phyloP scores from a whole-genome alignment of 1,140 invertebrate genomes.

The Philopotamus ludificatus region DNA sequence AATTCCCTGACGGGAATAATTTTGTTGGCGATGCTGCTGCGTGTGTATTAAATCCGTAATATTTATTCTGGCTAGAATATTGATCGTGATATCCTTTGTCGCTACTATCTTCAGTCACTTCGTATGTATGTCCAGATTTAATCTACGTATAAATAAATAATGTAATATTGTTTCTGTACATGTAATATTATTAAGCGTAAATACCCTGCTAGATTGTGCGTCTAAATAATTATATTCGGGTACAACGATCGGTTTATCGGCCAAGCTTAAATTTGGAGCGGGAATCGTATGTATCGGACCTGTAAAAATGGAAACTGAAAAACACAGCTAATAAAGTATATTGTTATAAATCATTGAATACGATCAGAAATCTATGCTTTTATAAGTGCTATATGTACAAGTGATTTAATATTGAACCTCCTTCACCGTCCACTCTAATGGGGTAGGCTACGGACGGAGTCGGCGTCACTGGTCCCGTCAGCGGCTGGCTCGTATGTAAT shows the following conservation, averaged over 20 bases:
- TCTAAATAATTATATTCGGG: constrained; percentile 33
- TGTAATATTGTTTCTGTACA: too few relatives aligned
- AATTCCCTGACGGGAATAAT: constrained; percentile 43
- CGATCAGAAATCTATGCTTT: not conserved
- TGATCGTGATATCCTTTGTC: constrained; percentile 47
- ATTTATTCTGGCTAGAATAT: constrained; percentile 48
- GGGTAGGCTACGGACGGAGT: constrained; percentile 23
- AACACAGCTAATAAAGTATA: not conserved
- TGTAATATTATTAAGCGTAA: too few relatives aligned
- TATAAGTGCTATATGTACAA: constrained; percentile 22
- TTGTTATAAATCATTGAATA: not conserved
- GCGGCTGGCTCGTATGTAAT: constrained; percentile 8
- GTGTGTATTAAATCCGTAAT: constrained; percentile 54
- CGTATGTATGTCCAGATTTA: constrained; percentile 43
- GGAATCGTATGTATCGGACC: constrained; percentile 81
- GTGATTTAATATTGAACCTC: constrained; percentile 33
- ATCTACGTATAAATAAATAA: too few relatives aligned
- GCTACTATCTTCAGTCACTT: constrained; percentile 53
- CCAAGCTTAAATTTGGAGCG: constrained; percentile 70
- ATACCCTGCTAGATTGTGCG: constrained; percentile 5
- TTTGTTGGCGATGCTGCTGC: constrained; percentile 49
- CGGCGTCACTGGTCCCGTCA: not conserved
- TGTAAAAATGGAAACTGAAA: constrained; percentile 38
- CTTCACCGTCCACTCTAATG: constrained; percentile 34
- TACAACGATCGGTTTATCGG: constrained; percentile 53